Percentiles rank a stretch among this genome's conserved stretches.
Evolutionary conservation across 2,113 vertebrate species (phyloP).

Genomic region (Chlorodrepanis virens): DNA sequence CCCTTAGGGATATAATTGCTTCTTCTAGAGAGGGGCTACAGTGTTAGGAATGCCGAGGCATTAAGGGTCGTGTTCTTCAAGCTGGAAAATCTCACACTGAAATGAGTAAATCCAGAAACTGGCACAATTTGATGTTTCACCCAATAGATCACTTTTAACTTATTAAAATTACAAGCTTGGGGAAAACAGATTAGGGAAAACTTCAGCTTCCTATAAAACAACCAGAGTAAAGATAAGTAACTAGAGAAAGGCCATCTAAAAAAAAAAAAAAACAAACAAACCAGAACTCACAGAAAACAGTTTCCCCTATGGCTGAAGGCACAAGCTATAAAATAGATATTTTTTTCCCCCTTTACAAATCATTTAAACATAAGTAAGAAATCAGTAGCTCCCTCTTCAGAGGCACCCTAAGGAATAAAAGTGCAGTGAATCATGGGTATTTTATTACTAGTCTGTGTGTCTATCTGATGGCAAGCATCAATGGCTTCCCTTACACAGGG

Average conservation of each 20-base stretch:
- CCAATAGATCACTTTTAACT: background rate
- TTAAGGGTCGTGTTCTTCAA: background rate
- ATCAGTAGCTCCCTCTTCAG: conserved; percentile 62
- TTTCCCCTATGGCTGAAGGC: background rate
- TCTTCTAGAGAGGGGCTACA: background rate
- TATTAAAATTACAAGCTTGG: background rate
- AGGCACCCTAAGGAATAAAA: conserved; percentile 57
- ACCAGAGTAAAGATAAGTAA: background rate
- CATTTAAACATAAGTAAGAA: conserved; percentile 62
- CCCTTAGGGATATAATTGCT: background rate
- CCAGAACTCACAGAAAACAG: background rate
- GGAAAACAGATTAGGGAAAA: background rate
- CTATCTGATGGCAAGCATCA: conserved; percentile 69
- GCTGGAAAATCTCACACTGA: background rate
- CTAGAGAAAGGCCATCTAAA: background rate
- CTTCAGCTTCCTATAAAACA: background rate
- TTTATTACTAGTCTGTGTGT: conserved; percentile 61
- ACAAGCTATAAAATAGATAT: background rate
- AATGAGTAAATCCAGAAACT: background rate
- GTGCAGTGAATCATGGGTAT: conserved; percentile 60
- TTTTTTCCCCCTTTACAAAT: conserved; percentile 22
- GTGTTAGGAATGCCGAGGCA: background rate
- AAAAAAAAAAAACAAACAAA: background rate
- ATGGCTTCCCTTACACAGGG: conserved; percentile 56
- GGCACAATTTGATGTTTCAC: background rate